Evolutionary conservation across 1,140 invertebrate species (phyloP).

Genomic region (Bombus vancouverensis): DNA sequence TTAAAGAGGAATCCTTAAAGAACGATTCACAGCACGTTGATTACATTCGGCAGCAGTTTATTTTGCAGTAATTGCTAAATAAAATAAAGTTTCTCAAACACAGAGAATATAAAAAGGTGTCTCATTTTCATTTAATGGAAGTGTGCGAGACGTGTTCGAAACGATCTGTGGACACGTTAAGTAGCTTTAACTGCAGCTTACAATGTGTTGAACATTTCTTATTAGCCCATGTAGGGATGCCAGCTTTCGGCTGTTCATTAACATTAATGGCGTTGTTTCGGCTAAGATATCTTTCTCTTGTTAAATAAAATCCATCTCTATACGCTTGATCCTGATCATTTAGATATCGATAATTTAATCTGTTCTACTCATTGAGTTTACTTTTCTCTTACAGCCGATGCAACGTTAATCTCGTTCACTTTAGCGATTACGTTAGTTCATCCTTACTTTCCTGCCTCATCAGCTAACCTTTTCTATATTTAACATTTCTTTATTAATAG

Average conservation of each 20-base stretch:
- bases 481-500: too few relatives aligned
- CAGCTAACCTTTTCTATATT: too few relatives aligned
- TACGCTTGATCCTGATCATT: background rate
- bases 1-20: background rate
- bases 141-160: background rate
- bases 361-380: background rate
- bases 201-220: background rate
- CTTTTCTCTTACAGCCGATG: too few relatives aligned
- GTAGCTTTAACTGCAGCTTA: background rate
- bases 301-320: background rate
- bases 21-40: background rate
- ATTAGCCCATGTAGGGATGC: background rate
- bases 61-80: background rate
- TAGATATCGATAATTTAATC: background rate
- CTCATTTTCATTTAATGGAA: background rate
- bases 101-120: background rate
- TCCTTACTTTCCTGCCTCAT: too few relatives aligned
- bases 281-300: background rate
- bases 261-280: background rate
- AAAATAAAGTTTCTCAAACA: background rate
- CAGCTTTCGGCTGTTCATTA: constrained; percentile 2
- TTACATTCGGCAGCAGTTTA: background rate
- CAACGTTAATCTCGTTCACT: too few relatives aligned
- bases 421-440: too few relatives aligned
- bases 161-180: background rate